Base-by-base conservation (phyloP, 2,113 vertebrate genomes). In the Peromyscus polionotus region DNA sequence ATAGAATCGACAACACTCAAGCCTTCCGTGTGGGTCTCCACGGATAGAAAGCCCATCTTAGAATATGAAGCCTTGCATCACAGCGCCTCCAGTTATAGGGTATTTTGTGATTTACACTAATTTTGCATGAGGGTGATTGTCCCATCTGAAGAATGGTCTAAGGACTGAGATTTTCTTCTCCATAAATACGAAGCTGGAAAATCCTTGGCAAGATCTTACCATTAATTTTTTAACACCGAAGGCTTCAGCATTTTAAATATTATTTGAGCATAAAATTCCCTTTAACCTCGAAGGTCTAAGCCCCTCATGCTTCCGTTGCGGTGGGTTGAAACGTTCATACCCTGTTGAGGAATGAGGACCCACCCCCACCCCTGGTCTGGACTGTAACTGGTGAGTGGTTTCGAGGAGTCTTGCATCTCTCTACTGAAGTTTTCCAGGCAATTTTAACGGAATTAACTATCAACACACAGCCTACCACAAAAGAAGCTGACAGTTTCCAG, bases 361-460 rank as follows among this genome's bases (percentile, higher is more conserved):
- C 45, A 36, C 48, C 36, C 48, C 67, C 42, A 45, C 6, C 45
- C 96, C 91, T 86, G 87, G 89, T 39, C 94, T 72, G 94, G 80
- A 96, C 97, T 94, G 72, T 13, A 87, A 75, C 59, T 76, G 19
- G 93, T 88, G 81, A 92, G 96, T 86, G 96, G 93, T 97, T 98
- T 98, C 97, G 95, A 31, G 98, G 83, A 65, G 97, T 97, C 97
- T 98, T 89, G 95, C 95, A 94, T 98, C 96, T 96, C 98, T 95
- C 97, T 94, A 97, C 79, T 92, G 90, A 96, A 88, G 97, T 88
- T 97, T 61, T 79, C 97, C 97, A 98, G 95, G 97, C 97, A 93
- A 96, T 92, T 92, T 80, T 97, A 98, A 98, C 97, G 97, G 97
- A 97, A 99, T 85, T 92, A 98, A 96, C 97, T 97, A 97, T 61